Evolutionary conservation across 2,888 invertebrate genomes (phyloP).

Genomic region (Nezara viridula): DNA sequence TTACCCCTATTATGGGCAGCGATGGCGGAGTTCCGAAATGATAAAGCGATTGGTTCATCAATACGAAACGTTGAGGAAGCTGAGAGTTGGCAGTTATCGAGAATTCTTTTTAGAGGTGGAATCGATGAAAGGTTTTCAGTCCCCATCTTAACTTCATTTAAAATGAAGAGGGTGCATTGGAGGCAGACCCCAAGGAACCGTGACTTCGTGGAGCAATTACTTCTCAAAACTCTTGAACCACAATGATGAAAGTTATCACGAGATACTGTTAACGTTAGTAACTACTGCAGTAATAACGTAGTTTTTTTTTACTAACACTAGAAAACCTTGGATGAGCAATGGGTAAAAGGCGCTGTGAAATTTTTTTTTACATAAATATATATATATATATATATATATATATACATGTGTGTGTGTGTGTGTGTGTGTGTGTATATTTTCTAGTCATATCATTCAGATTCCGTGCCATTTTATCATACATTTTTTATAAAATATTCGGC

Average conservation of each 20-base stretch:
- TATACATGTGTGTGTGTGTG: too few species aligned
- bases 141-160: slow-evolving; percentile 20
- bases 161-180: slow-evolving; percentile 20
- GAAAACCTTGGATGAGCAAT: too few species aligned
- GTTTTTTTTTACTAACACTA: too few species aligned
- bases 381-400: too few species aligned
- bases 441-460: too few species aligned
- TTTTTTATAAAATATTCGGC: too few species aligned
- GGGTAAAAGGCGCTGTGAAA: too few species aligned
- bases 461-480: too few species aligned
- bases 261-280: neutral
- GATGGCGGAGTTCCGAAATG: too few species aligned
- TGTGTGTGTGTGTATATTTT: too few species aligned
- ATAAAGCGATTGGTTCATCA: neutral
- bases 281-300: neutral
- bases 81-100: neutral
- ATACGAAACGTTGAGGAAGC: neutral
- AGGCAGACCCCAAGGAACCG: neutral
- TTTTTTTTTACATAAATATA: too few species aligned
- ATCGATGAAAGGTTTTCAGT: slow-evolving; percentile 23
- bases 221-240: neutral
- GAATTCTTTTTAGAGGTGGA: neutral
- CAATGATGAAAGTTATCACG: neutral
- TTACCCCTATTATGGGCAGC: too few species aligned
- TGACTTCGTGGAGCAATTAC: neutral